A percentile compares a stretch with the other conserved stretches of the same genome.
Conservation (phyloP, 2,888 invertebrate genomes). For the Drosophila greeni region DNA sequence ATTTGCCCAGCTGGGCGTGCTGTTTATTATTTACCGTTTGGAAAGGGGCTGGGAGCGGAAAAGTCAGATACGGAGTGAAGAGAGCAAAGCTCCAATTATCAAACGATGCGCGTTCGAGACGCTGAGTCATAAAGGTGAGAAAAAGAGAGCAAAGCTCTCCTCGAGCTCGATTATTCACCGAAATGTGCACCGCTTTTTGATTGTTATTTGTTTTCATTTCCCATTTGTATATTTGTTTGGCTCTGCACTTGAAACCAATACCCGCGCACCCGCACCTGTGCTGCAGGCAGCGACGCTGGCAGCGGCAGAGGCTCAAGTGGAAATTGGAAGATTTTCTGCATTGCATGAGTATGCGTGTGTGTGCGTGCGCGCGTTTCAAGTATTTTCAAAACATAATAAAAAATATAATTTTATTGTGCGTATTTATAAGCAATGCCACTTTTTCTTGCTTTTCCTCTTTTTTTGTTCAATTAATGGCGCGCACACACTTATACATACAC, state of each 20-base stretch:
- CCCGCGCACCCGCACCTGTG: slow-evolving; percentile 27
- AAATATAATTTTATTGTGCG: slow-evolving; percentile 66
- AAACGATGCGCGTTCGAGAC: slow-evolving; percentile 27
- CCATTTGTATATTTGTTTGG: slow-evolving; percentile 28
- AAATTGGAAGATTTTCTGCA: slow-evolving; percentile 39
- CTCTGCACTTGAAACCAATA: slow-evolving; percentile 20
- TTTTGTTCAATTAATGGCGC: slow-evolving; percentile 68
- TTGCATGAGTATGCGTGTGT: slow-evolving; percentile 19
- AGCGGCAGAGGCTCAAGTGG: slow-evolving; percentile 53
- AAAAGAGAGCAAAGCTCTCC: slow-evolving; percentile 14
- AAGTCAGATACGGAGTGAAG: background rate
- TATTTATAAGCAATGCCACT: slow-evolving; percentile 68
- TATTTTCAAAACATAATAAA: slow-evolving; percentile 73
- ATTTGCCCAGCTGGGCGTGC: slow-evolving; percentile 8
- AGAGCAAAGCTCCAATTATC: slow-evolving; percentile 27
- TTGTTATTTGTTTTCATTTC: slow-evolving; percentile 20
- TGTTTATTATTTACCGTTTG: slow-evolving; percentile 32
- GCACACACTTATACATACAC: slow-evolving; percentile 45
- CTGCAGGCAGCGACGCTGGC: slow-evolving; percentile 21
- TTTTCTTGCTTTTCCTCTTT: slow-evolving; percentile 32
- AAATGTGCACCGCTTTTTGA: slow-evolving; percentile 21
- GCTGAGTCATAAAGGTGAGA: slow-evolving; percentile 35
- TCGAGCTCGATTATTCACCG: slow-evolving; percentile 18
- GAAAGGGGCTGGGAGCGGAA: background rate
- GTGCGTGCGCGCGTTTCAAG: slow-evolving; percentile 47